Conservation (phyloP, 2,888 invertebrate genomes). For the Phyto melanocephala region DNA sequence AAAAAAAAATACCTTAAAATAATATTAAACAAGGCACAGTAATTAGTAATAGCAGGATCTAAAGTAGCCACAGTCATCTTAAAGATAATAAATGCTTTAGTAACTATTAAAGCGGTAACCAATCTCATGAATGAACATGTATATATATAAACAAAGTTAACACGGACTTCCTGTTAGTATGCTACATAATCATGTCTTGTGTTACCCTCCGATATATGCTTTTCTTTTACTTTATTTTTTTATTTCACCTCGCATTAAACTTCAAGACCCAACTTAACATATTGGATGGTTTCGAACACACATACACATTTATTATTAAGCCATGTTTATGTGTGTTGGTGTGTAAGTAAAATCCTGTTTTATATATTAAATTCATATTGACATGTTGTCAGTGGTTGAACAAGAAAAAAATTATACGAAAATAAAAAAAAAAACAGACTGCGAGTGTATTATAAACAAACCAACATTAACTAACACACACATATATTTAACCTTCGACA, state of each 20-base stretch:
- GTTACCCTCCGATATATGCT: neutral
- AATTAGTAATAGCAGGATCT: too few species aligned
- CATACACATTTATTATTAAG: neutral
- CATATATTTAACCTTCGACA: neutral
- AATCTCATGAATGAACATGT: neutral
- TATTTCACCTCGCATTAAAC: neutral
- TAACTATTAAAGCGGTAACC: conserved; percentile 44
- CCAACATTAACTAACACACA: neutral
- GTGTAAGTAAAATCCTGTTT: conserved; percentile 34
- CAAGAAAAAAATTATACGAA: neutral
- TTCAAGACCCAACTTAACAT: neutral
- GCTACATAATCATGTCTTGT: neutral
- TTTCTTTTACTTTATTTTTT: neutral
- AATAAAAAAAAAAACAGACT: neutral
- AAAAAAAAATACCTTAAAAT: too few species aligned
- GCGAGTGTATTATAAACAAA: conserved; percentile 36
- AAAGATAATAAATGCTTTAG: too few species aligned
- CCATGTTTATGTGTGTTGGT: neutral
- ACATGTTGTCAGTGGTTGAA: conserved; percentile 52
- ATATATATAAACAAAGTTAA: neutral
- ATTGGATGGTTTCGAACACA: neutral
- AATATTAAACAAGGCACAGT: too few species aligned
- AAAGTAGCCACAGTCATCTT: too few species aligned
- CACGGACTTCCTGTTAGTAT: neutral
- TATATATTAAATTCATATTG: conserved; percentile 58